These are phyloP conservation scores for Megalops cyprinoides DNA, from an alignment of 2,797 vertebrate species.

Conservation along the genomic window DNA sequence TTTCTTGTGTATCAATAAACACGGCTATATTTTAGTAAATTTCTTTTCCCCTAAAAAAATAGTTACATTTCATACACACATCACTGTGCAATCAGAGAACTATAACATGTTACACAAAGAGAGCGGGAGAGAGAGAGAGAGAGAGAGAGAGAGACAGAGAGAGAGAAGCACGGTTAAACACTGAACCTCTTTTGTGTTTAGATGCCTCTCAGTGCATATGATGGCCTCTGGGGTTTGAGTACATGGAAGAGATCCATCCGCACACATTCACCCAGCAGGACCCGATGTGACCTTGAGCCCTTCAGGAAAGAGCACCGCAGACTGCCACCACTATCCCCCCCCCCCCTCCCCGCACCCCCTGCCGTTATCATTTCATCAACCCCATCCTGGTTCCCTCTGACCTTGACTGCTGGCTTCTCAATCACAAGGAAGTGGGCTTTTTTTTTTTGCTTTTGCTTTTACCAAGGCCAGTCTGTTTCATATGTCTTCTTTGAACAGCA, in stretches of 20 bases:
- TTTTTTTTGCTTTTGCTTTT: slow-evolving; percentile 40
- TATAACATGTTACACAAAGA: neutral
- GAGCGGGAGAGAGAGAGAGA: neutral
- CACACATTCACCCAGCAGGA: slow-evolving; percentile 49
- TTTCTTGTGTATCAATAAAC: neutral
- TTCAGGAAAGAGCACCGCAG: slow-evolving; percentile 57
- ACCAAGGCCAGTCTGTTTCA: slow-evolving; percentile 2
- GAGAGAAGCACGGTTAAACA: slow-evolving; percentile 16
- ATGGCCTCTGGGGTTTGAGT: slow-evolving; percentile 32
- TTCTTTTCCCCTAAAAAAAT: neutral
- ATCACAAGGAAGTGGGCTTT: slow-evolving; percentile 56
- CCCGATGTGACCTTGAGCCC: slow-evolving; percentile 59
- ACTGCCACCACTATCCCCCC: slow-evolving; percentile 53
- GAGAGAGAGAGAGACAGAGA: neutral
- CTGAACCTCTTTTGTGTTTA: slow-evolving; percentile 18
- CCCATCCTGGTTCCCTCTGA: slow-evolving; percentile 62
- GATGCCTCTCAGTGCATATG: slow-evolving; percentile 4
- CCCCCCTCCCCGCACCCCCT: slow-evolving; percentile 45
- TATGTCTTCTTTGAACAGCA: slow-evolving; percentile 43
- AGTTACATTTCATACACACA: slow-evolving; percentile 9
- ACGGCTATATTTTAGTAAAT: neutral
- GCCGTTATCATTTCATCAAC: slow-evolving; percentile 66
- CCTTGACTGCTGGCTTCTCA: slow-evolving; percentile 61
- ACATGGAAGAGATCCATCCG: slow-evolving; percentile 45
- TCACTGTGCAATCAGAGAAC: neutral